Evolutionary conservation across 2,797 vertebrate species (phyloP), one percentile per base, ranked within the genome.

Genomic region (Mus caroli): DNA sequence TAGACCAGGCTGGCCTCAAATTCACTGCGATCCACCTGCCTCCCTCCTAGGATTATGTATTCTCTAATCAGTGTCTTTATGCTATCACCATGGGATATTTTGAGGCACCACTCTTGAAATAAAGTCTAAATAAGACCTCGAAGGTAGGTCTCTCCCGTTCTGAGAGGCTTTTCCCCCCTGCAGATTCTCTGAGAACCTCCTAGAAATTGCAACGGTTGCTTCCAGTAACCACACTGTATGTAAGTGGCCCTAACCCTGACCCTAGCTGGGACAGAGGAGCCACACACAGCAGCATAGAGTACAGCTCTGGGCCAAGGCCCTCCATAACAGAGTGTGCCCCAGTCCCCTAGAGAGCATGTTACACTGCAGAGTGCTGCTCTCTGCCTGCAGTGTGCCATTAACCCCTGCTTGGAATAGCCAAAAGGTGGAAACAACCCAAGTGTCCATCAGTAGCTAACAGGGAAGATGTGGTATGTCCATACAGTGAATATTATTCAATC

Each of bases 171-270:
- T 67, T 37, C 14, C 2, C 13, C 20, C 50, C 34, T 14, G 19
- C 0, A n/a, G 54, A 71, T 34, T 58, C 60, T 62, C 60, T 71
- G 67, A 89, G 28, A 69, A 88, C 5, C 14, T 82, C 56, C 56
- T 19, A 92, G 78, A 90, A 92, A 69, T 37, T 75, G 26, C 75
- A 87, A 86, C 85, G 58, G 73, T 46, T 46, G 75, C 40, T 84
- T 52, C 80, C 24, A 34, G 88, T 31, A 67, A 88, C 40, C 87
- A 19, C 77, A 94, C n/a, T 26, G 62, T 78, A 69, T 46, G 13
- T 20, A 79, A 86, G 62, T 52, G 77, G 52, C 50, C 64, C 90
- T 4, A 52, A 73, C 43, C 78, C 46, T 69, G 83, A n/a, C 12
- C 43, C 31, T n/a, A n/a, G 12, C 83, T 52, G 62, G 46, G 62